Evolutionary conservation across 2,888 invertebrate genomes (phyloP).

Genomic region (Protophormia terraenovae): DNA sequence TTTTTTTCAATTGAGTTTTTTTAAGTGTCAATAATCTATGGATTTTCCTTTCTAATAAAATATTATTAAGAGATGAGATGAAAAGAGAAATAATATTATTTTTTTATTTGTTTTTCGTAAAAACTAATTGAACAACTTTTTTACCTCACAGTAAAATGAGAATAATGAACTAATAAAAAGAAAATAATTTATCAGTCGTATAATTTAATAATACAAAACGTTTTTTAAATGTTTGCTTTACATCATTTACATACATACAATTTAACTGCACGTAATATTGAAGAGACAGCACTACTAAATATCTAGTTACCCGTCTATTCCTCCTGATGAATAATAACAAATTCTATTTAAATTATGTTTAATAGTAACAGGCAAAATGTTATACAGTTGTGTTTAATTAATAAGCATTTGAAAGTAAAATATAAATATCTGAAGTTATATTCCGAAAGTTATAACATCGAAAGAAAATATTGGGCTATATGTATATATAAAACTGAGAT

Average conservation of each 20-base stretch:
- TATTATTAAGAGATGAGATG: too few relatives aligned
- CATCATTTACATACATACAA: background rate
- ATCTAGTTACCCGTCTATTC: background rate
- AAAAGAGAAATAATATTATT: too few relatives aligned
- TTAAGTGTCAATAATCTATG: too few relatives aligned
- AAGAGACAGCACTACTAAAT: background rate
- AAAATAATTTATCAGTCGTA: slow-evolving; percentile 34
- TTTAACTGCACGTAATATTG: background rate
- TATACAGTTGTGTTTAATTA: background rate
- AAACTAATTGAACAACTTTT: background rate
- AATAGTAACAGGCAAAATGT: background rate
- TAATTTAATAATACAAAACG: slow-evolving; percentile 46
- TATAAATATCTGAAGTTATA: too few relatives aligned
- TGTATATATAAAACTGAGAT: too few relatives aligned
- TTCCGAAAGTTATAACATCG: too few relatives aligned
- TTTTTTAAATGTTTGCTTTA: slow-evolving; percentile 24
- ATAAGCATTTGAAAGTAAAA: too few relatives aligned
- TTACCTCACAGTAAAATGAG: slow-evolving; percentile 33
- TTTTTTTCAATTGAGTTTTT: too few relatives aligned
- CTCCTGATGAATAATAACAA: background rate
- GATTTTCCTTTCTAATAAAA: too few relatives aligned
- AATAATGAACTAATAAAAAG: slow-evolving; percentile 44
- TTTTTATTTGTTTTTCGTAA: too few relatives aligned
- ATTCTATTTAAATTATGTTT: background rate
- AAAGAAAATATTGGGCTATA: too few relatives aligned